phyloP scores from a whole-genome alignment of 2,797 vertebrate genomes.

The Chelon auratus region DNA sequence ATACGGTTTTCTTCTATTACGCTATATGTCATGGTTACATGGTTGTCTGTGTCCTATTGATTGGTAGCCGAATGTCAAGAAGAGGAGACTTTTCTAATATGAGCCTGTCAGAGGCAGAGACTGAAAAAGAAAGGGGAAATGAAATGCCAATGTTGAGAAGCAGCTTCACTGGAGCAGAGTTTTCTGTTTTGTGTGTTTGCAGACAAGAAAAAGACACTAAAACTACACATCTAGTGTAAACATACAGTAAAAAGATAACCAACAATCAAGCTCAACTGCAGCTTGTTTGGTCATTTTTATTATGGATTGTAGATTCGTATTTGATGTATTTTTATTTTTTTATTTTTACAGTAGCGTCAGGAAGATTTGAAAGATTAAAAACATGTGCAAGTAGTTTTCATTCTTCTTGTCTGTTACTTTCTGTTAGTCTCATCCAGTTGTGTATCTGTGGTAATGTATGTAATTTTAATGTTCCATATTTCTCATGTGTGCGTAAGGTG shows the following conservation, averaged over 20 bases:
- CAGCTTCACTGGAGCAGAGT: not conserved
- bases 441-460: too few relatives aligned
- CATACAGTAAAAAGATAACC: constrained; percentile 4
- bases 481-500: not conserved
- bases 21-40: not conserved
- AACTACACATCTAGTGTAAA: constrained; percentile 1
- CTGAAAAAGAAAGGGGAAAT: not conserved
- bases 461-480: not conserved
- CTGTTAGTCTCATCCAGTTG: too few relatives aligned
- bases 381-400: too few relatives aligned
- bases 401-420: too few relatives aligned
- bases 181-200: not conserved
- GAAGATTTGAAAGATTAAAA: too few relatives aligned
- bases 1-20: not conserved
- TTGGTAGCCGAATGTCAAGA: not conserved
- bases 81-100: not conserved
- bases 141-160: not conserved
- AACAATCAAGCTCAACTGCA: constrained; percentile 34
- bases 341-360: too few relatives aligned
- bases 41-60: not conserved
- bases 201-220: constrained; percentile 1
- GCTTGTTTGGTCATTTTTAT: not conserved
- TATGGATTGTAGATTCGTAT: not conserved
- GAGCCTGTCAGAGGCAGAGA: not conserved
- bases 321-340: too few relatives aligned